A percentile compares a stretch with the other conserved stretches of the same genome.
Conservation (phyloP, 2,797 vertebrate genomes). For the Pangasius larnaudii region DNA sequence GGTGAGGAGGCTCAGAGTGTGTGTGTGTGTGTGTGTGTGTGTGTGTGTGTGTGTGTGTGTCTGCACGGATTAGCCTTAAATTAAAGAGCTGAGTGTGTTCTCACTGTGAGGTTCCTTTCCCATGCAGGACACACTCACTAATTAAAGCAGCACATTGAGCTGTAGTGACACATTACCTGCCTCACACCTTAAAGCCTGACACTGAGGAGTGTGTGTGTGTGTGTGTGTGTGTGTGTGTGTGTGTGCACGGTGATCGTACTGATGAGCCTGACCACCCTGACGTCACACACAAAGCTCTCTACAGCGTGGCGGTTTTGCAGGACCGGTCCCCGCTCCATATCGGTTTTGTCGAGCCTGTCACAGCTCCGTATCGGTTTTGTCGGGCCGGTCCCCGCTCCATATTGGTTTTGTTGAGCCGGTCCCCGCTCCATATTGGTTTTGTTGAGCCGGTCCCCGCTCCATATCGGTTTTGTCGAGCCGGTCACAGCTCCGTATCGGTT, state of each 20-base stretch:
- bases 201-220: background rate
- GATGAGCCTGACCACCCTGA: background rate
- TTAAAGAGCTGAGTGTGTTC: conserved; percentile 17
- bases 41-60: conserved; percentile 44
- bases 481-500: too few relatives aligned
- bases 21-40: conserved; percentile 45
- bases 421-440: too few relatives aligned
- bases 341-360: too few relatives aligned
- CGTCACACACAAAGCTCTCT: background rate
- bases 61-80: background rate
- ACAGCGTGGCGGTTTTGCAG: background rate
- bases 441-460: too few relatives aligned
- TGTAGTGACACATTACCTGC: conserved; percentile 42
- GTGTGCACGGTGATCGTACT: background rate
- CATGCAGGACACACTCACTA: conserved; percentile 26
- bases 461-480: too few relatives aligned
- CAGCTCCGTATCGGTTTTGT: too few relatives aligned
- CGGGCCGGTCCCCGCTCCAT: too few relatives aligned
- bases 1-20: background rate
- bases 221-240: background rate
- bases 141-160: conserved; percentile 48
- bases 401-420: too few relatives aligned
- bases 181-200: conserved; percentile 30
- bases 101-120: conserved; percentile 37
- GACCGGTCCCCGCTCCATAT: too few relatives aligned